A percentile compares a stretch with the other conserved stretches of the same genome.
Evolutionary conservation across 2,113 vertebrate genomes (phyloP).

Genomic region (Elanus axillaris): DNA sequence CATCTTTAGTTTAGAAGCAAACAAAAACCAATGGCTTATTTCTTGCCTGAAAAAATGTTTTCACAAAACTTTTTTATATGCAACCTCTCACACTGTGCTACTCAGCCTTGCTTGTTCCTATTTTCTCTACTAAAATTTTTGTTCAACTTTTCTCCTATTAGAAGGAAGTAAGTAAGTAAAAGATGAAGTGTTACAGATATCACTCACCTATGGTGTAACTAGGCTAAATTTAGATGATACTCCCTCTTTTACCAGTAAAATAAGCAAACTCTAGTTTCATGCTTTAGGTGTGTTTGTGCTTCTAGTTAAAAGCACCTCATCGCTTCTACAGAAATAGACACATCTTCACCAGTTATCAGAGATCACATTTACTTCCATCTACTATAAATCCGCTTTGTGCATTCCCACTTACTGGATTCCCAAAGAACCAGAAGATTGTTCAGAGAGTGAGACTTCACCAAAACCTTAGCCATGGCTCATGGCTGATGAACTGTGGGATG

Average conservation of each 20-base stretch:
- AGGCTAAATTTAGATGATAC: background rate
- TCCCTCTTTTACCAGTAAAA: background rate
- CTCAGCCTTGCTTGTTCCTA: background rate
- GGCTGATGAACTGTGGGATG: background rate
- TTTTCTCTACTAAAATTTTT: background rate
- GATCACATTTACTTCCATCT: background rate
- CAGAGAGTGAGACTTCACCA: background rate
- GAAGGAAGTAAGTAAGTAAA: background rate
- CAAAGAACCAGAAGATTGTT: background rate
- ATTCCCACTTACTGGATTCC: background rate
- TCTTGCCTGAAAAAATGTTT: background rate
- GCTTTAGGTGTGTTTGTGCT: background rate
- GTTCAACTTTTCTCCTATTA: background rate
- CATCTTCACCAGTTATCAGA: background rate
- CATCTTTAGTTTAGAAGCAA: background rate
- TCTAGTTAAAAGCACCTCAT: background rate
- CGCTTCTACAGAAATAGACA: background rate
- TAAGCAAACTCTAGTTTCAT: background rate
- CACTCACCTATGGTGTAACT: background rate
- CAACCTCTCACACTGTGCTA: background rate
- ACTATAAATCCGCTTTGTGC: background rate
- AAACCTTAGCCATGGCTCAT: background rate
- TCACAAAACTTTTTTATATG: background rate
- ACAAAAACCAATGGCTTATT: background rate
- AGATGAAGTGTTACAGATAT: background rate